Evolutionary conservation across 2,888 invertebrate genomes (phyloP).

Genomic region (Caenorhabditis sp.): DNA sequence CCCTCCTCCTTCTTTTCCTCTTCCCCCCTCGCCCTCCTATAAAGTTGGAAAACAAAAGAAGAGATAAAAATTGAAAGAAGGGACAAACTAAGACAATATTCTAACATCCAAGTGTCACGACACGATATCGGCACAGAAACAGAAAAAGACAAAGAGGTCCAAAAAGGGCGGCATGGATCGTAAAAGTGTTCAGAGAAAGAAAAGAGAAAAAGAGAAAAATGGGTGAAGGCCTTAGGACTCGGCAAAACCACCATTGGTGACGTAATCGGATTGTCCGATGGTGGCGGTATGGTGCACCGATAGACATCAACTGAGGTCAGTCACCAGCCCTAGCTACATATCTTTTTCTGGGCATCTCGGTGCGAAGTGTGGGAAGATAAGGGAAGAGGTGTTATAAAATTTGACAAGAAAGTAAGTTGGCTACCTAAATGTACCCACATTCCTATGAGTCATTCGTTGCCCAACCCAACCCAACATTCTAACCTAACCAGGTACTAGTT

Average conservation of each 20-base stretch:
- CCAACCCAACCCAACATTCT: neutral
- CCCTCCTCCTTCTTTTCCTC: no score
- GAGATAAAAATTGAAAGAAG: neutral
- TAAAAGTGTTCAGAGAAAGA: constrained; percentile 53
- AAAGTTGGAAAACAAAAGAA: constrained; percentile 1
- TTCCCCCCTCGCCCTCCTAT: no score
- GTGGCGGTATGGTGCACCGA: constrained; percentile 42
- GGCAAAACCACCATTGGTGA: constrained; percentile 42
- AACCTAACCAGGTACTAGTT: no score
- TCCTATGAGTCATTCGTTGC: neutral
- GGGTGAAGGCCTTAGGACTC: constrained; percentile 38
- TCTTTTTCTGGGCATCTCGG: constrained; percentile 38
- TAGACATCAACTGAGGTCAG: constrained; percentile 38
- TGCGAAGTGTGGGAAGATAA: constrained; percentile 1
- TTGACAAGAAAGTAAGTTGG: no score
- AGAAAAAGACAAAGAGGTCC: constrained; percentile 2
- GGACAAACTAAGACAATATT: constrained; percentile 3
- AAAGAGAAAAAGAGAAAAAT: no score
- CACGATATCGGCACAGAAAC: constrained; percentile 26
- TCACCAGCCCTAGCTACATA: no score
- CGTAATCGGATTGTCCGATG: constrained; percentile 41
- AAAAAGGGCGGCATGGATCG: constrained; percentile 52
- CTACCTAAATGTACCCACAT: no score
- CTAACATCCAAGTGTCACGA: constrained; percentile 23
- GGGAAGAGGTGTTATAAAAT: neutral